Conservation (phyloP, 2,888 invertebrate genomes). For the Catonia carolina region DNA sequence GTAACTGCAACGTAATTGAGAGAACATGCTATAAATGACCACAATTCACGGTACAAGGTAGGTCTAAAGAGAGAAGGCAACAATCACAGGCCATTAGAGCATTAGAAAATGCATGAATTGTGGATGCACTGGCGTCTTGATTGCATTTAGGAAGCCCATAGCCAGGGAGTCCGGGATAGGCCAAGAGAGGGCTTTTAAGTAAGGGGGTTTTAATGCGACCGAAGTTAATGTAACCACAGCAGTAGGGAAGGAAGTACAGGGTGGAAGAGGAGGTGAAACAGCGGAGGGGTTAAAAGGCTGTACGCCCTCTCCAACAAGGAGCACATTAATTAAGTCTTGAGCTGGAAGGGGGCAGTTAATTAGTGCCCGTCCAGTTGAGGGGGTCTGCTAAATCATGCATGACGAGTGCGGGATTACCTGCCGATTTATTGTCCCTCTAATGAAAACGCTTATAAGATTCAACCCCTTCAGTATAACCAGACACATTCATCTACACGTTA, state of each 20-base stretch:
- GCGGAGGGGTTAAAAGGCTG: conserved; percentile 9
- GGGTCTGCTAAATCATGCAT: conserved; percentile 18
- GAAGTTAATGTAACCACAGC: conserved; percentile 31
- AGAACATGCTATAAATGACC: no score
- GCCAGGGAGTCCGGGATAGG: conserved; percentile 2
- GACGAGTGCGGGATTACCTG: conserved; percentile 5
- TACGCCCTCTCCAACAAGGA: background rate
- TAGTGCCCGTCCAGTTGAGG: conserved; percentile 4
- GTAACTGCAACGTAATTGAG: no score
- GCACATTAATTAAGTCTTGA: conserved; percentile 24
- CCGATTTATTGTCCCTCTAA: no score
- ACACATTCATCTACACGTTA: no score
- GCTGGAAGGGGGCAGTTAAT: conserved; percentile 18
- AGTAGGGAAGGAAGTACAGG: background rate
- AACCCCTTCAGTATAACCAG: no score
- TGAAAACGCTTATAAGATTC: no score
- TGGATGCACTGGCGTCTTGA: conserved; percentile 31
- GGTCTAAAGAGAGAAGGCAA: no score
- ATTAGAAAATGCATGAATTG: conserved; percentile 30
- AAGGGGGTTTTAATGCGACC: conserved; percentile 25
- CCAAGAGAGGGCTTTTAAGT: conserved; percentile 19
- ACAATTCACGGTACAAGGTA: no score
- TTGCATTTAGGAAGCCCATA: conserved; percentile 25
- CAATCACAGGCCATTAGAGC: conserved; percentile 19
- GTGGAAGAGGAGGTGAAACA: background rate